Evolutionary conservation across 2,113 vertebrate species (phyloP), one percentile per base, ranked within the genome.

Genomic region (Ceyx cyanopectus): DNA sequence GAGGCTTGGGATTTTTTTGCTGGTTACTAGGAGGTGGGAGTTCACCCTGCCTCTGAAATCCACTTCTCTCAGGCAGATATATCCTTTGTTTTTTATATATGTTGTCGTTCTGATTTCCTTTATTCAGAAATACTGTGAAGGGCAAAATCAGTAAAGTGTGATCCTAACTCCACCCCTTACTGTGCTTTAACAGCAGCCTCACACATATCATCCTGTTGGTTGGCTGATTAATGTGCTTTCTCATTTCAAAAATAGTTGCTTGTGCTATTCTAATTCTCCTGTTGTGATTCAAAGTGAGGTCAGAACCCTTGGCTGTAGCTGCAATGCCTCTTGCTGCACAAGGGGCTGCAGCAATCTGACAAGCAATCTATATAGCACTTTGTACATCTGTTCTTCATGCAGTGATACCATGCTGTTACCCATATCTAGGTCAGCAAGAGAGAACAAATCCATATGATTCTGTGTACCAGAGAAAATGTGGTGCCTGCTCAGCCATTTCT

Each of bases 361-460:
- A 34, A 30, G 23, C 21, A 48, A 21, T 60, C 57, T 32, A 34
- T 58, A 3, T 37, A 2, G 8, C 6, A 37, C 3, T 1, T 12
- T 24, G 32, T 37, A 17, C 48, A 86, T 51, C 20, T 65, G 20
- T 14, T 50, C 40, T 24, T 26, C 43, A 29, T n/a, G 61, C 65
- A 63, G 22, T 62, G 69, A 54, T 81, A 84, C 46, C n/a, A 27
- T 8, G 9, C 56, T 81, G 43, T 27, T 60, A 1, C 23, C 2
- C 0, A 0, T 45, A 12, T 34, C 17, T 34, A 45, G 43, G 22
- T 77, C 21, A 56, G 16, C 7, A 5, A 57, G 45, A 56, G 32
- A 70, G 46, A 65, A 34, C 0, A 0, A 43, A 79, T 65, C 43
- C 17, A 0, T 60, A 0, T 34, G 32, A 51, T 74, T 81, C 51